Evolutionary conservation across 1,140 invertebrate species (phyloP).

Genomic region (Atta texana): DNA sequence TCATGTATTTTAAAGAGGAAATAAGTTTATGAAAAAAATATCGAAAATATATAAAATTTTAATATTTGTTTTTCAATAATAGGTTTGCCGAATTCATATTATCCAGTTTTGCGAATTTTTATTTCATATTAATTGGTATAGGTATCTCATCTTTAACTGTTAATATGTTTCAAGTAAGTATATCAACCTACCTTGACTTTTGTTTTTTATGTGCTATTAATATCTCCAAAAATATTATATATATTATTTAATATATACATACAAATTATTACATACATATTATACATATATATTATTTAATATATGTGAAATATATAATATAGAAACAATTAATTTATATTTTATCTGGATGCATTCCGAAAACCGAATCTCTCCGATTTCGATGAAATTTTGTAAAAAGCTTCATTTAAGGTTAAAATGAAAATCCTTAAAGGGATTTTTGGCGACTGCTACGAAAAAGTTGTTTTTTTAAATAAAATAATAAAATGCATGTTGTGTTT

Average conservation of each 20-base stretch:
- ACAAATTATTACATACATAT: too few relatives aligned
- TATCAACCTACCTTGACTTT: not conserved
- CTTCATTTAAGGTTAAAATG: too few relatives aligned
- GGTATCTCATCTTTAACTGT: slow-evolving; percentile 6
- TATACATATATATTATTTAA: not conserved
- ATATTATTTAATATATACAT: not conserved
- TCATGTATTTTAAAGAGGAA: not conserved
- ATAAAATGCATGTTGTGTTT: too few relatives aligned
- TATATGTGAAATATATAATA: not conserved
- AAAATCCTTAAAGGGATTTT: too few relatives aligned
- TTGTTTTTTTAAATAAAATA: too few relatives aligned
- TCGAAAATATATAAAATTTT: not conserved
- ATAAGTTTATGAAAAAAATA: not conserved
- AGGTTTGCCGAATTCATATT: not conserved
- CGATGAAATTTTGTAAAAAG: too few relatives aligned
- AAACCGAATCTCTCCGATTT: too few relatives aligned
- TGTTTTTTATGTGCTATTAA: not conserved
- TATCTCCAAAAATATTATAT: not conserved
- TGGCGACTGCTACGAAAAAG: too few relatives aligned
- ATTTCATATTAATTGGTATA: slow-evolving; percentile 10
- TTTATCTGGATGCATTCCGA: too few relatives aligned
- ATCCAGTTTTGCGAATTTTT: not conserved
- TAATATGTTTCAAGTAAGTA: slow-evolving; percentile 40
- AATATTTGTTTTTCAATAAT: not conserved
- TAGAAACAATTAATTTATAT: not conserved